These are phyloP conservation scores for Nudaria mundana DNA, from an alignment of 2,888 invertebrate species.

Conservation along the genomic window DNA sequence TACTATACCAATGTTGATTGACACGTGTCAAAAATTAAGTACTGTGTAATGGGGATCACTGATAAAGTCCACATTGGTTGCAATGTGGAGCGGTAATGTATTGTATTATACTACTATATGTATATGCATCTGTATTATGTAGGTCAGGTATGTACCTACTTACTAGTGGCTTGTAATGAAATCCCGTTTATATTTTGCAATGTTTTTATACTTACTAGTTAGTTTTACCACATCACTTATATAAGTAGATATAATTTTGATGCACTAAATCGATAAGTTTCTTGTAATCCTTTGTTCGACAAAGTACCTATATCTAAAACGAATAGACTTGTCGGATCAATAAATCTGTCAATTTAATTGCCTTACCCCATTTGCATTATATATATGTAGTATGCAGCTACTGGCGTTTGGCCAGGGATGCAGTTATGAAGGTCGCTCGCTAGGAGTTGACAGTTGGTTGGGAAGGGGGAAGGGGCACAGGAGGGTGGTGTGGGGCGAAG, in stretches of 20 bases:
- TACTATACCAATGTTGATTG: constrained; percentile 44
- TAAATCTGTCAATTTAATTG: no score
- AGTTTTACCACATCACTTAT: background rate
- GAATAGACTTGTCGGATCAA: no score
- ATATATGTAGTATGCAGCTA: constrained; percentile 38
- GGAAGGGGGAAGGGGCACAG: constrained; percentile 19
- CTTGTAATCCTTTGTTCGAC: no score
- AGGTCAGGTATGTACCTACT: no score
- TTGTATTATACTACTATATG: constrained; percentile 23
- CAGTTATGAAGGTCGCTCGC: constrained; percentile 60
- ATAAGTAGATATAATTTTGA: no score
- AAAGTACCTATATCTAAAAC: no score
- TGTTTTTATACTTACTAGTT: no score
- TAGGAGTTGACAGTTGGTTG: constrained; percentile 23
- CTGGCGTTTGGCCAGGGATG: constrained; percentile 70
- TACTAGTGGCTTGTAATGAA: no score
- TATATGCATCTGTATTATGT: constrained; percentile 27
- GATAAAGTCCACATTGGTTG: constrained; percentile 37
- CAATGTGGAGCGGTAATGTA: constrained; percentile 36
- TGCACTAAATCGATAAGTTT: no score
- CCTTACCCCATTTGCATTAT: no score
- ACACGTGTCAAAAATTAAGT: constrained; percentile 50
- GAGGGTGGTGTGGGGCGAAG: constrained; percentile 14
- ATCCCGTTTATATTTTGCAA: no score
- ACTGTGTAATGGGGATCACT: constrained; percentile 40